Conservation (phyloP, 2,113 vertebrate species). For the Neolamprologus fasciatus region DNA sequence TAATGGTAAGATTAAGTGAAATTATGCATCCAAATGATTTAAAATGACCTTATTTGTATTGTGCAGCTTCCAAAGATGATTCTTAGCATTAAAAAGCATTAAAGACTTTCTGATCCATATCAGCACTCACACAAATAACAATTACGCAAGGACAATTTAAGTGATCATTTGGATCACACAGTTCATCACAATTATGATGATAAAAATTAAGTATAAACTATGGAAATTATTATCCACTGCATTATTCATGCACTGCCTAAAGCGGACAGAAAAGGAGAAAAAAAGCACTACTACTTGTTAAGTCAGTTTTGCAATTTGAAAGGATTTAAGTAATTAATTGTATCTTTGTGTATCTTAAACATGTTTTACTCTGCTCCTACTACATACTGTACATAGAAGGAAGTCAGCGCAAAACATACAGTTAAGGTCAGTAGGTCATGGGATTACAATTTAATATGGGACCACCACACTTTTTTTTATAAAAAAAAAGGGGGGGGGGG, state of each 20-base stretch:
- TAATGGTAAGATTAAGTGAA: background rate
- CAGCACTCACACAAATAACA: background rate
- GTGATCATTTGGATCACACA: background rate
- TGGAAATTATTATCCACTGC: background rate
- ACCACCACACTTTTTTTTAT: background rate
- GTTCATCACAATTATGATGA: background rate
- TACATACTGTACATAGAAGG: background rate
- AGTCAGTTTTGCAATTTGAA: background rate
- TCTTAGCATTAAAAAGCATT: background rate
- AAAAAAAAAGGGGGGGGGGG: rapidly evolving
- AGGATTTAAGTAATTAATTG: background rate
- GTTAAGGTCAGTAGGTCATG: background rate
- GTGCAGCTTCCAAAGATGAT: background rate
- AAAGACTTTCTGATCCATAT: background rate
- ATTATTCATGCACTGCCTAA: background rate
- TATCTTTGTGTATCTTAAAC: background rate
- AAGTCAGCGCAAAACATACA: background rate
- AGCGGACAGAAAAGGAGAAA: background rate
- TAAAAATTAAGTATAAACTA: background rate
- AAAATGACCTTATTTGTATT: background rate
- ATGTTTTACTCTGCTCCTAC: background rate
- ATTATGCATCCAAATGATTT: background rate
- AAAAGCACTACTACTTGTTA: background rate
- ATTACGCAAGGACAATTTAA: background rate
- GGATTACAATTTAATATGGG: background rate